Evolutionary conservation across 2,888 invertebrate genomes (phyloP).

Genomic region (Sesamia inferens): DNA sequence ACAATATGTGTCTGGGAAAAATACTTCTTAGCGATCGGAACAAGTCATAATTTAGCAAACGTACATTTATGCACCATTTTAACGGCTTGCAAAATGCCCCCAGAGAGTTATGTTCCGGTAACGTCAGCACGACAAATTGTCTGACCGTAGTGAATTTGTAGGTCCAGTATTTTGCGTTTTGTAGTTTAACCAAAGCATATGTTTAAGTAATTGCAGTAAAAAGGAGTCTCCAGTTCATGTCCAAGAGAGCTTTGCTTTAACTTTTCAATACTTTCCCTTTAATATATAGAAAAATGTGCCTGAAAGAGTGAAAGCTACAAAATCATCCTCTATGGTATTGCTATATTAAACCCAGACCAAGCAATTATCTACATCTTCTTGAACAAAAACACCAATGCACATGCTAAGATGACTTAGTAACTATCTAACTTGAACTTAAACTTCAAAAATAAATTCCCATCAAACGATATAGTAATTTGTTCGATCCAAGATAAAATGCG

Average conservation of each 20-base stretch:
- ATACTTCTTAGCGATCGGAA: slow-evolving; percentile 50
- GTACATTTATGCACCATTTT: slow-evolving; percentile 71
- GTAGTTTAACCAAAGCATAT: slow-evolving; percentile 49
- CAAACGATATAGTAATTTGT: slow-evolving; percentile 59
- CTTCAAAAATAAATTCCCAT: slow-evolving; percentile 52
- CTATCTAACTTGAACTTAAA: slow-evolving; percentile 21
- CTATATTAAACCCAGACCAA: not conserved
- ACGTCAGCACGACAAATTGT: slow-evolving; percentile 82
- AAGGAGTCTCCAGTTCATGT: not conserved
- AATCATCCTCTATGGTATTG: not conserved
- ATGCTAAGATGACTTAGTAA: slow-evolving; percentile 28
- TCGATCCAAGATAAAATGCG: slow-evolving; percentile 56
- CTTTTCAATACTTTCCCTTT: not conserved
- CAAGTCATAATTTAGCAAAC: slow-evolving; percentile 58
- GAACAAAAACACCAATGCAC: slow-evolving; percentile 13
- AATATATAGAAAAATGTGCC: not conserved
- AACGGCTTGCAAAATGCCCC: slow-evolving; percentile 79
- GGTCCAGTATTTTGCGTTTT: slow-evolving; percentile 72
- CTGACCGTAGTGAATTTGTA: slow-evolving; percentile 79
- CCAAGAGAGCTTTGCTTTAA: not conserved
- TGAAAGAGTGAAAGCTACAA: not conserved
- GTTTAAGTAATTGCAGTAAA: slow-evolving; percentile 16
- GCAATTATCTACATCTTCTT: slow-evolving; percentile 16
- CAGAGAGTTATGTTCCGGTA: slow-evolving; percentile 77
- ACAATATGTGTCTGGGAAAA: slow-evolving; percentile 39